Evolutionary conservation across 2,888 invertebrate species (phyloP).

Genomic region (Keiferia lycopersicella): DNA sequence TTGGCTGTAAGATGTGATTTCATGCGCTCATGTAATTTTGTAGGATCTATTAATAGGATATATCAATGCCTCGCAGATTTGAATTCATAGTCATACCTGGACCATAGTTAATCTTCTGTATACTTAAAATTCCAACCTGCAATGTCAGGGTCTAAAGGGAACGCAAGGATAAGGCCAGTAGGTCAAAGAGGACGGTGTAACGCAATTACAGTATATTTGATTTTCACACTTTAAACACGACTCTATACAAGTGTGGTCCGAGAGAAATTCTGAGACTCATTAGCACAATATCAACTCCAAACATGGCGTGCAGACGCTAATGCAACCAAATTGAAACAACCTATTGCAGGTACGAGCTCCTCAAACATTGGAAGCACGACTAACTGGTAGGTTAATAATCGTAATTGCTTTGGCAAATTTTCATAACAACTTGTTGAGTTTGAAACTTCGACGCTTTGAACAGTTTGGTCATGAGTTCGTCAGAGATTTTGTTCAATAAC

Average conservation of each 20-base stretch:
- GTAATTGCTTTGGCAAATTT: conserved; percentile 62
- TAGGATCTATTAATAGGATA: too few species aligned
- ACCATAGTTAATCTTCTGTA: too few species aligned
- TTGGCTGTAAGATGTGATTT: too few species aligned
- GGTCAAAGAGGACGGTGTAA: background rate
- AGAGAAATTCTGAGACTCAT: conserved; percentile 42
- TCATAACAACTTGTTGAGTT: conserved; percentile 40
- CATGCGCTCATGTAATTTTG: too few species aligned
- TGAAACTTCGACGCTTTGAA: too few species aligned
- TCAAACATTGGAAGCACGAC: conserved; percentile 55
- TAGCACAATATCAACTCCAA: conserved; percentile 35
- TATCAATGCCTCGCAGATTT: too few species aligned
- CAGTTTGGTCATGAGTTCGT: conserved; percentile 14
- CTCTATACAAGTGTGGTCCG: conserved; percentile 45
- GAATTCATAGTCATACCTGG: too few species aligned
- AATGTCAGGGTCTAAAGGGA: too few species aligned
- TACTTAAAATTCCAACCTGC: too few species aligned
- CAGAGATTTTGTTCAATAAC: too few species aligned
- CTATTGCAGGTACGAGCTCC: conserved; percentile 56
- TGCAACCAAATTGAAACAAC: conserved; percentile 65
- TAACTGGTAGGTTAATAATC: conserved; percentile 47
- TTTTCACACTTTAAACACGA: conserved; percentile 37
- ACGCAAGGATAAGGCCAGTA: too few species aligned
- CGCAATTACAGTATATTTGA: conserved; percentile 28
- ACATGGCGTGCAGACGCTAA: conserved; percentile 51